Evolutionary conservation across 2,888 invertebrate species (phyloP).

Genomic region (Sesamia inferens): DNA sequence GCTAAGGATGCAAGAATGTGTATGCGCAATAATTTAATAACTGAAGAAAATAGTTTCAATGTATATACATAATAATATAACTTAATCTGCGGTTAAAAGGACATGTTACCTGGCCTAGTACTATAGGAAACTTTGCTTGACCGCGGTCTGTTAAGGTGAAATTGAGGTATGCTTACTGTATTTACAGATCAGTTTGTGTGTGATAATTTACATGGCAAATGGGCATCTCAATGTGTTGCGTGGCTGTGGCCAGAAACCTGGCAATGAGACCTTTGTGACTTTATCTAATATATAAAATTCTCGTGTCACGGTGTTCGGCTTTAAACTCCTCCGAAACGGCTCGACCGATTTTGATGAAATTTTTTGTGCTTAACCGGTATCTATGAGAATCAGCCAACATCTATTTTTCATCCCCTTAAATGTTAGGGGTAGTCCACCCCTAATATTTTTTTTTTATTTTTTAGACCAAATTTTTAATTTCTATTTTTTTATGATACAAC

Average conservation of each 20-base stretch:
- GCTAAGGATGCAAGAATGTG: conserved; percentile 54
- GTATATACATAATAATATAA: conserved; percentile 1
- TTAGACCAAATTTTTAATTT: too few relatives aligned
- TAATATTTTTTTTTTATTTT: too few relatives aligned
- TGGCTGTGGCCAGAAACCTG: neutral
- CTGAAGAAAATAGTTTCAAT: conserved; percentile 46
- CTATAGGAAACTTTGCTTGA: conserved; percentile 9
- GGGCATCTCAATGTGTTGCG: neutral
- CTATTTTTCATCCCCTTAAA: too few relatives aligned
- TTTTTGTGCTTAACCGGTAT: too few relatives aligned
- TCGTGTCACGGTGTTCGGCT: too few relatives aligned
- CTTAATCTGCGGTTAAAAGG: conserved; percentile 30
- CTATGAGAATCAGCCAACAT: too few relatives aligned
- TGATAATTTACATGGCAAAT: neutral
- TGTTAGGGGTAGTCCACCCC: too few relatives aligned
- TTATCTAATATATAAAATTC: too few relatives aligned
- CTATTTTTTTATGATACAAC: too few relatives aligned
- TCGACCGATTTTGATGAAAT: too few relatives aligned
- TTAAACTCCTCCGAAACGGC: too few relatives aligned
- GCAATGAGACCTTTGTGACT: neutral
- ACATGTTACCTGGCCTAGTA: conserved; percentile 12
- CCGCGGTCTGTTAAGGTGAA: conserved; percentile 10
- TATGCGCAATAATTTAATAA: conserved; percentile 53
- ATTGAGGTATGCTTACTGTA: conserved; percentile 8
- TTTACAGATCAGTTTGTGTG: neutral